Evolutionary conservation across 2,888 invertebrate genomes (phyloP), one percentile per base, ranked within the genome.

Genomic region (Amorpha juglandis): DNA sequence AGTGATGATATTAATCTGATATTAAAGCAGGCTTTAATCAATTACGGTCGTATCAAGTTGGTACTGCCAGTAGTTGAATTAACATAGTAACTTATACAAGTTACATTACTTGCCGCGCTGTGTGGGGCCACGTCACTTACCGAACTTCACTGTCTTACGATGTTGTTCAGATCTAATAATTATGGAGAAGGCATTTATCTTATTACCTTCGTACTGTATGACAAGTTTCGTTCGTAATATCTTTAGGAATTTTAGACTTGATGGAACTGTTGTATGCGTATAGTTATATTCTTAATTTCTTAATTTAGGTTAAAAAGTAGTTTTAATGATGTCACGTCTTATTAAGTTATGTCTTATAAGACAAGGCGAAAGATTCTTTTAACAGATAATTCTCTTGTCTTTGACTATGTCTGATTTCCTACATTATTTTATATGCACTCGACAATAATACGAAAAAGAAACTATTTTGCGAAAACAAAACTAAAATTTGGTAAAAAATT

Each of bases 11-110:
- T 74, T 71, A 38, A 70, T 70, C 68, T 66, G 63, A 70, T 67
- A 74, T 72, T 64, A 68, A 68, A 70, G 70, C 71, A 68, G 66
- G 68, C 70, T 74, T 75, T 73, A 74, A 78, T 74, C 72, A 75
- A 69, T 74, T 74, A 75, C 71, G 68, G 70, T 72, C 70, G 67
- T 68, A 70, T 73, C 67, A 68, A 71, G 71, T 70, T 68, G 63
- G 58, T 38, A 38, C 21, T 66, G 68, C 69, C 68, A 72, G 68
- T 67, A 71, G 71, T 78, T 76, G 73, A 74, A 77, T 79, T 78
- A 77, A 71, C 75, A 77, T 74, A 73, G 71, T 70, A 73, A 72
- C 68, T 62, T 19, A 9, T 50, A 19, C 68, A 70, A 68, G 66
- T 67, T 64, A 68, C 68, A 67, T n/a, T n/a, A 67, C 69, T 68